Evolutionary conservation across 2,797 vertebrate genomes (phyloP), one percentile per base, ranked within the genome.

Genomic region (Mus spretus): DNA sequence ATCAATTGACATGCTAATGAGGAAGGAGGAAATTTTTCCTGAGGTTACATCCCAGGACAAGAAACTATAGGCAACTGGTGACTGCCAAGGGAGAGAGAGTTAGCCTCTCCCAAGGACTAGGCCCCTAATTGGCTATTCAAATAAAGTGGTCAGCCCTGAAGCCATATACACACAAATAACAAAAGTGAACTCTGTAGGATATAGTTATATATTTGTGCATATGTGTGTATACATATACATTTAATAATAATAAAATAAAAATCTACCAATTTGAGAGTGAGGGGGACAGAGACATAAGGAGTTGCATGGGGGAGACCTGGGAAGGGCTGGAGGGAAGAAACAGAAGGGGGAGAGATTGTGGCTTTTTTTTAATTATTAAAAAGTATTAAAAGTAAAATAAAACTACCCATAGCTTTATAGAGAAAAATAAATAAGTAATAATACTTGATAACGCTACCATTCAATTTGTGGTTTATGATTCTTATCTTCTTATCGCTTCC

Each of bases 361-460:
- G 34, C 31, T 70, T 85, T 85, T 63, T 63, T 63, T 20, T 8
- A 19, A n/a, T 20, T 31, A 17, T 84, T 63, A 50, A 65, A 85
- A 50, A 65, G 9, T 50, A 85, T 53, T 86, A 86, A 86, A 70
- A n/a, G 31, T 53, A n/a, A 86, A 86, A 70, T 70, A 86, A 70
- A 86, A 50, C 34, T 86, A 70, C 0, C 11, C 63, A 86, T 70
- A 53, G 44, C 47, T 67, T 50, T 22, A 50, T 15, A 47, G 40
- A 67, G 83, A 50, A 34, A 84, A 47, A 31, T 44, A 50, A 70
- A 26, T 53, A 85, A 85, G 19, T 22, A 96, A 77, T 96, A 77
- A n/a, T 24, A 57, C 65, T 67, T 28, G 22, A 50, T 34, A 61
- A 28, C n/a, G 19, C 10, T 22, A 70, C 57, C 47, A 47, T 28